These are phyloP conservation scores for Phyto melanocephala DNA, from an alignment of 2,888 invertebrate genomes.

Conservation along the genomic window DNA sequence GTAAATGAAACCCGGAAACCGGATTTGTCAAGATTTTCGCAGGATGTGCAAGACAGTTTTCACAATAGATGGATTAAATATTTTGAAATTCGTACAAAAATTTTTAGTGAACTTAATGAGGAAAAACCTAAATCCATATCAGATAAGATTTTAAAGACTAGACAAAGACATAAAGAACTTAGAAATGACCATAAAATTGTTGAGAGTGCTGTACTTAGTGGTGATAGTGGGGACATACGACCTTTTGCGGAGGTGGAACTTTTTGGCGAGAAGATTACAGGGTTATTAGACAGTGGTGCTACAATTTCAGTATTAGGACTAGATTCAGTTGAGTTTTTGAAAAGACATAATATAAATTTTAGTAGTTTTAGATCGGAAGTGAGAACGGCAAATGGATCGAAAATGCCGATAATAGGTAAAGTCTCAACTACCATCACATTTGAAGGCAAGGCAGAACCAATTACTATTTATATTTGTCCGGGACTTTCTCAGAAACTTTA, in stretches of 20 bases:
- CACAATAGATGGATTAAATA: neutral
- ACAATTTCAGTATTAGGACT: neutral
- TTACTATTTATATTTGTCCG: neutral
- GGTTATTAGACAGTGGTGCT: neutral
- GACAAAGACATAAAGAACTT: slow-evolving; percentile 8
- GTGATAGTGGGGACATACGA: neutral
- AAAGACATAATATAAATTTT: neutral
- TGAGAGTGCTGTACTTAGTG: neutral
- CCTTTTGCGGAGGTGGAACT: neutral
- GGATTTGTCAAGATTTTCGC: neutral
- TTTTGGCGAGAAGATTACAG: neutral
- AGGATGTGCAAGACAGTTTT: neutral
- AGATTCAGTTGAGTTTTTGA: neutral
- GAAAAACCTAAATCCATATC: neutral
- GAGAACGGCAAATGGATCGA: neutral
- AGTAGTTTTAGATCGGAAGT: neutral
- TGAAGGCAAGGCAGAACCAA: neutral
- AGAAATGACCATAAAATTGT: neutral
- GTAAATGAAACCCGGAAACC: neutral
- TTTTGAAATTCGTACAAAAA: neutral
- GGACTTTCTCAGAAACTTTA: neutral
- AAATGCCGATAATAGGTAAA: neutral
- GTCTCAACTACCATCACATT: neutral
- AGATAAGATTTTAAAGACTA: neutral
- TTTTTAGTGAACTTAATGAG: neutral